Conservation (phyloP, 2,113 vertebrate genomes). For the Ammodytes dubius region DNA sequence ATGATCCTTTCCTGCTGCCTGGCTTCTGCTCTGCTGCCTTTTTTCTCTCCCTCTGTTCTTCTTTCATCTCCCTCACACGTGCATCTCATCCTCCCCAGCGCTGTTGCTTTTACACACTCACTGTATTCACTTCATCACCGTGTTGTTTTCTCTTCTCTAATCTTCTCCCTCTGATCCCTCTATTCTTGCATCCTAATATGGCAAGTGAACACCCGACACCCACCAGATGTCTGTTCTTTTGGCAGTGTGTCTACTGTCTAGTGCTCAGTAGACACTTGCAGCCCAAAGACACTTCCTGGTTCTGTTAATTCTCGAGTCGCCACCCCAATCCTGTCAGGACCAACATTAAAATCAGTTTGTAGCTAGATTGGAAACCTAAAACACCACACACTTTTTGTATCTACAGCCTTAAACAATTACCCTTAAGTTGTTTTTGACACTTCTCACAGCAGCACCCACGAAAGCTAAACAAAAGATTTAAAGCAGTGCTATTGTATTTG, state of each 20-base stretch:
- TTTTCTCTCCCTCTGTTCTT: conserved; percentile 37
- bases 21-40: conserved; percentile 66
- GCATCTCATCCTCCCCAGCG: conserved; percentile 16
- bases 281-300: neutral
- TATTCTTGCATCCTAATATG: conserved; percentile 36
- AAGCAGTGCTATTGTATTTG: conserved; percentile 3
- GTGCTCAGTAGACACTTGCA: conserved; percentile 24
- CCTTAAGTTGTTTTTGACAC: neutral
- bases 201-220: conserved; percentile 35
- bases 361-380: neutral
- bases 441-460: neutral
- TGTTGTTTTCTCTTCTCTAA: conserved; percentile 15
- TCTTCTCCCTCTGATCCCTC: conserved; percentile 27
- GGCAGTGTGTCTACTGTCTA: neutral
- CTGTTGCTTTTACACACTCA: conserved; percentile 6
- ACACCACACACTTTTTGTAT: neutral
- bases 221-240: conserved; percentile 39
- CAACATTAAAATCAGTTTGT: neutral
- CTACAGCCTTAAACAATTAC: neutral
- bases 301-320: conserved; percentile 10
- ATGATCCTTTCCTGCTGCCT: conserved; percentile 67
- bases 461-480: conserved; percentile 22
- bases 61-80: conserved; percentile 23
- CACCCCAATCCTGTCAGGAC: conserved; percentile 10
- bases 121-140: conserved; percentile 22